These are phyloP conservation scores for Sprattus sprattus DNA, from an alignment of 2,113 vertebrate species.

Conservation along the genomic window DNA sequence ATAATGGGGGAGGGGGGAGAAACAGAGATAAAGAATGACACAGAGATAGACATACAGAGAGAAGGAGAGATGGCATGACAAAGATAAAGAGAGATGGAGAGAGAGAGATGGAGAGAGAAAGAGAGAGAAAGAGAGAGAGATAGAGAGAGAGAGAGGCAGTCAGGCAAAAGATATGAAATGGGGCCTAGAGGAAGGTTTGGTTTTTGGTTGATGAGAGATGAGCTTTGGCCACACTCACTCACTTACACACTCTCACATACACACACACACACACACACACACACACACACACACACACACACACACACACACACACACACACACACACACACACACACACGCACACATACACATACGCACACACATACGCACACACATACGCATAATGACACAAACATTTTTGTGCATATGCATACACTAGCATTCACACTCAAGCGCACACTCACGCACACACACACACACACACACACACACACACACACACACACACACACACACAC, in stretches of 20 bases:
- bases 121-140: not conserved
- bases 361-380: slow-evolving; percentile 29
- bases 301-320: not conserved
- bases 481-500: not conserved
- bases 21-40: not conserved
- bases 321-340: not conserved
- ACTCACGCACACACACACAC: not conserved
- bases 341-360: not conserved
- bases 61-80: not conserved
- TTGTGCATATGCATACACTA: not conserved
- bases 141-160: not conserved
- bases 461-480: not conserved
- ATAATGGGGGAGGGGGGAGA: slow-evolving; percentile 12
- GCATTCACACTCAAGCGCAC: slow-evolving; percentile 31
- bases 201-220: slow-evolving; percentile 17
- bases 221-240: slow-evolving; percentile 3
- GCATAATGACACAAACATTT: not conserved
- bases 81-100: not conserved
- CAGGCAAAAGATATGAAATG: slow-evolving; percentile 21
- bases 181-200: slow-evolving; percentile 24
- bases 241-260: not conserved
- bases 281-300: slow-evolving; percentile 8
- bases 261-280: slow-evolving; percentile 31
- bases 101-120: not conserved
- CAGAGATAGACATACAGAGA: not conserved